Conservation (phyloP, 2,888 invertebrate genomes). For the Eupsilia transversa region DNA sequence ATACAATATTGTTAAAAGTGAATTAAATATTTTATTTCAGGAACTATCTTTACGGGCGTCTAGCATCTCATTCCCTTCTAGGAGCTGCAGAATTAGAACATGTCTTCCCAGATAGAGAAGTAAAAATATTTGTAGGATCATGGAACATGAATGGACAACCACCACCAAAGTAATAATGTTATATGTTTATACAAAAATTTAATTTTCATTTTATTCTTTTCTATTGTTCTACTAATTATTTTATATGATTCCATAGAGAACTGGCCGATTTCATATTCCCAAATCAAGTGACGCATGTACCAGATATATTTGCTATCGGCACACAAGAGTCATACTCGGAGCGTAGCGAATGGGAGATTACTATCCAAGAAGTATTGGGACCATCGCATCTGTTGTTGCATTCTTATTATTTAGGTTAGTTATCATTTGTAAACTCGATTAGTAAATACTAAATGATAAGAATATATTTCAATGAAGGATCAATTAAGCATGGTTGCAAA, state of each 20-base stretch:
- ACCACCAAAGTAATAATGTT: slow-evolving; percentile 92
- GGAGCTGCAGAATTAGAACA: slow-evolving; percentile 96
- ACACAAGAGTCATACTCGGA: slow-evolving; percentile 98
- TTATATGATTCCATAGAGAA: slow-evolving; percentile 89
- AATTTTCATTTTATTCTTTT: neutral
- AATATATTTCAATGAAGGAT: slow-evolving; percentile 18
- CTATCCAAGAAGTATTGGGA: slow-evolving; percentile 97
- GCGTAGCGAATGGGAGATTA: slow-evolving; percentile 96
- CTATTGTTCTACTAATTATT: slow-evolving; percentile 15
- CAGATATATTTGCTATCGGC: slow-evolving; percentile 97
- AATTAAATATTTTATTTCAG: slow-evolving; percentile 81
- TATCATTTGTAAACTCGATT: slow-evolving; percentile 28
- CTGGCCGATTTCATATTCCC: slow-evolving; percentile 97
- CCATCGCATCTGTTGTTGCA: slow-evolving; percentile 97
- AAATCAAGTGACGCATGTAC: slow-evolving; percentile 95
- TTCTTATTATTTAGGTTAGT: slow-evolving; percentile 94
- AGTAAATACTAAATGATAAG: slow-evolving; percentile 7
- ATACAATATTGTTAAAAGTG: neutral
- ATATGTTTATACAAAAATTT: no score
- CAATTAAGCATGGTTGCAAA: slow-evolving; percentile 15
- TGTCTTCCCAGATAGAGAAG: slow-evolving; percentile 95
- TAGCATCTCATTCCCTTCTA: slow-evolving; percentile 95
- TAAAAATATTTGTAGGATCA: slow-evolving; percentile 97
- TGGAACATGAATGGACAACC: slow-evolving; percentile 99
- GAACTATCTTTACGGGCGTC: slow-evolving; percentile 94